A percentile compares a stretch with the other conserved stretches of the same genome.
phyloP scores from a whole-genome alignment of 2,888 invertebrate species.

The Hemistola chrysoprasaria region DNA sequence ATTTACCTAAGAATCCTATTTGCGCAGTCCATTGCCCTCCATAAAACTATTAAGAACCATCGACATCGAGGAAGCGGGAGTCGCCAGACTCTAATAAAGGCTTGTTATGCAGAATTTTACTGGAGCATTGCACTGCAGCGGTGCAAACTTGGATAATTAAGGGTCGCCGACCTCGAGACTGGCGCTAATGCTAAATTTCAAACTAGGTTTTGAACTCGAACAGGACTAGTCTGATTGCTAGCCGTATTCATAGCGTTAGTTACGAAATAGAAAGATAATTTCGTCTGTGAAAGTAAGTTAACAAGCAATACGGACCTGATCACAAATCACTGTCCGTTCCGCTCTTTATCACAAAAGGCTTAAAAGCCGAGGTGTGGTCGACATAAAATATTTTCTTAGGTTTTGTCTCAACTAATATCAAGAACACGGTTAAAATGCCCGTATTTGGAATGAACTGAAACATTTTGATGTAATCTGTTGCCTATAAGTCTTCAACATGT shows the following conservation, averaged over 20 bases:
- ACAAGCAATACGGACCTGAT: background rate
- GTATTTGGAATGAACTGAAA: slow-evolving; percentile 16
- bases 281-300: slow-evolving; percentile 12
- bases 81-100: slow-evolving; percentile 68
- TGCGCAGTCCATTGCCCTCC: slow-evolving; percentile 28
- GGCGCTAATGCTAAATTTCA: slow-evolving; percentile 63
- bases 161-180: slow-evolving; percentile 66
- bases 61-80: slow-evolving; percentile 45
- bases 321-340: slow-evolving; percentile 7
- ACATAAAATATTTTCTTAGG: background rate
- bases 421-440: slow-evolving; percentile 13
- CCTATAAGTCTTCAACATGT: slow-evolving; percentile 18
- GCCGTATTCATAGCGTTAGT: slow-evolving; percentile 5
- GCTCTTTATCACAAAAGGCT: slow-evolving; percentile 11
- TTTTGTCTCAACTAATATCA: slow-evolving; percentile 10
- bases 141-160: slow-evolving; percentile 72
- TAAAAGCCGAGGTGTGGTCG: slow-evolving; percentile 9
- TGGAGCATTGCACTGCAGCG: slow-evolving; percentile 75
- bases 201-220: slow-evolving; percentile 26
- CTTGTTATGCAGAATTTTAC: slow-evolving; percentile 78
- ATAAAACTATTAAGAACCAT: slow-evolving; percentile 45
- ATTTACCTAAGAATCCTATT: slow-evolving; percentile 27
- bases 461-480: slow-evolving; percentile 27
- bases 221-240: slow-evolving; percentile 5
- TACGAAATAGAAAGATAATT: slow-evolving; percentile 12